Conservation (phyloP, 2,113 vertebrate species). For the Chauna torquata region DNA sequence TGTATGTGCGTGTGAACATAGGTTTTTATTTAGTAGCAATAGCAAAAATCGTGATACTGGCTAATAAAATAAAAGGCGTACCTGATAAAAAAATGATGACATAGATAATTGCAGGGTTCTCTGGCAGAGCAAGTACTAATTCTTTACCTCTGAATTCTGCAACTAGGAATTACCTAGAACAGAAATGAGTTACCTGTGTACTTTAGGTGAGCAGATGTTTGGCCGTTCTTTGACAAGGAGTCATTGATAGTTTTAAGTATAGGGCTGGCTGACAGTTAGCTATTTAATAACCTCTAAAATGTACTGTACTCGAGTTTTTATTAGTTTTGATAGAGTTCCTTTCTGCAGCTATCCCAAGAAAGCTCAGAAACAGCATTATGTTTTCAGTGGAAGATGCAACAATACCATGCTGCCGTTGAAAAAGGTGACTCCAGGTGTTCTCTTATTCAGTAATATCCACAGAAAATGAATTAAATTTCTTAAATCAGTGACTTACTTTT, state of each 20-base stretch:
- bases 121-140: background rate
- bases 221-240: background rate
- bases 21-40: background rate
- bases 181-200: background rate
- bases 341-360: background rate
- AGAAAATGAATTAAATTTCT: background rate
- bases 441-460: background rate
- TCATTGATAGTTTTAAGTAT: background rate
- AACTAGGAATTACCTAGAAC: background rate
- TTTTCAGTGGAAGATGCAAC: background rate
- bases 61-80: background rate
- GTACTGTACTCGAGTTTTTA: background rate
- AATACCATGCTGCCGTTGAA: background rate
- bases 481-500: background rate
- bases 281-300: background rate
- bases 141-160: background rate
- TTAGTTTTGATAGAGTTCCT: background rate
- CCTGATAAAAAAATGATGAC: background rate
- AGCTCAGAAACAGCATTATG: background rate
- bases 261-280: background rate
- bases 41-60: background rate
- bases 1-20: background rate
- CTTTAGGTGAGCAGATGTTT: background rate
- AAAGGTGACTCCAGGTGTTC: accelerated
- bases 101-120: slow-evolving; percentile 34